Base-by-base conservation (phyloP, 2,797 vertebrate genomes). In the Crypturellus tataupa region DNA sequence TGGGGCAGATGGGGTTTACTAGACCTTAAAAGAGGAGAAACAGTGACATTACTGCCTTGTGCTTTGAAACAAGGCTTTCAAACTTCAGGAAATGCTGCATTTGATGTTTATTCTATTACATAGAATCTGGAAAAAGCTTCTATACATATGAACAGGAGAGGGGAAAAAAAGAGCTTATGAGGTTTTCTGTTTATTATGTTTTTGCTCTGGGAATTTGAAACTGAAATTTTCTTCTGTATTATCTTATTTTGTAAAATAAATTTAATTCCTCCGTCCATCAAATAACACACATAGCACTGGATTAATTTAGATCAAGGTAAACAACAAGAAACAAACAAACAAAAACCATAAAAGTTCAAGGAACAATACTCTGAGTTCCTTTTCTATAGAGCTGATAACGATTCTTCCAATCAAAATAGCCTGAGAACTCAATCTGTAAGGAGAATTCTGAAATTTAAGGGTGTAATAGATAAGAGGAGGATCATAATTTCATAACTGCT, bases 281-380 rank as follows among this genome's bases (percentile, higher is more conserved):
- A 93, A 29, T 58, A 93, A 93, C 83, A 46, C 62, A 78, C 58
- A 87, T 10, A 80, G 39, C 31, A n/a, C 35, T 69, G 73, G 72
- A 92, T 93, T 95, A 95, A 94, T 93, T 93, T 94, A 90, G 62
- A 95, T 94, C 94, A 95, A 65, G 42, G 47, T 46, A 87, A 78
- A 75, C 16, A 95, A 59, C 1, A 58, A 85, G 4, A 2, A 20
- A 31, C 46, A 62, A 27, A 42, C 51, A 71, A 63, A 56, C 27
- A 72, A 46, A 46, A 47, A 19, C 46, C 20, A 71, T 6, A 68
- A 88, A 85, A 55, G 37, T 90, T 93, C 37, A 87, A 21, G n/a
- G 78, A 46, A 62, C 23, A 37, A 42, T 49, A 76, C 4, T 21
- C 6, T 33, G 17, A 51, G 13, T 83, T n/a, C 5, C 14, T 87